Evolutionary conservation across 2,888 invertebrate species (phyloP).

Genomic region (Drosophila parthenogenetica): DNA sequence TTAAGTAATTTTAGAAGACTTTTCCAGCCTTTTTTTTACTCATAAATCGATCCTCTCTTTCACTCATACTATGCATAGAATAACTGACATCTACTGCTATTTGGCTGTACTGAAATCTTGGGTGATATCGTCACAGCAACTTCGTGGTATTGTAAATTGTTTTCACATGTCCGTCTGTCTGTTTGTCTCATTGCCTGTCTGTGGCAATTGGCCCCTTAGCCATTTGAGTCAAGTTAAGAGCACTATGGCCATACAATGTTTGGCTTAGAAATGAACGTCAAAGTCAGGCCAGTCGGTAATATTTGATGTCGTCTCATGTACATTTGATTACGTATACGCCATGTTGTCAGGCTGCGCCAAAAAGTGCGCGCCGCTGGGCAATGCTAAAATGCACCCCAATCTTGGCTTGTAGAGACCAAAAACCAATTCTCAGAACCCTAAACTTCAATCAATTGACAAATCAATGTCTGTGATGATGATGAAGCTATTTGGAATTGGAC

Average conservation of each 20-base stretch:
- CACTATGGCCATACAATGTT: constrained; percentile 35
- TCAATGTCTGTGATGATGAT: constrained; percentile 31
- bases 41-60: constrained; percentile 23
- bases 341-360: constrained; percentile 59
- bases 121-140: constrained; percentile 50
- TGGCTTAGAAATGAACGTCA: constrained; percentile 59
- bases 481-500: constrained; percentile 70
- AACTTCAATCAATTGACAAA: constrained; percentile 22
- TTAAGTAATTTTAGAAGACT: not conserved
- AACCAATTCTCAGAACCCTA: not conserved
- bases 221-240: constrained; percentile 61
- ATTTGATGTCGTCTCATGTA: constrained; percentile 68
- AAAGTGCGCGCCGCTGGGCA: constrained; percentile 66
- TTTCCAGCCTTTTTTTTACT: constrained; percentile 20
- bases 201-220: constrained; percentile 9
- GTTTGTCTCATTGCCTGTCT: constrained; percentile 4
- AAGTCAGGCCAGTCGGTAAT: constrained; percentile 5
- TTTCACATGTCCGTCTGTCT: constrained; percentile 54
- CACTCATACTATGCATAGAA: constrained; percentile 6
- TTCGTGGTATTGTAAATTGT: constrained; percentile 76
- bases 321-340: constrained; percentile 79
- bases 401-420: constrained; percentile 6
- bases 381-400: constrained; percentile 51
- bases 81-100: constrained; percentile 49
- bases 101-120: constrained; percentile 66